Evolutionary conservation across 1,140 invertebrate species (phyloP).

Genomic region (Gerris buenoi): DNA sequence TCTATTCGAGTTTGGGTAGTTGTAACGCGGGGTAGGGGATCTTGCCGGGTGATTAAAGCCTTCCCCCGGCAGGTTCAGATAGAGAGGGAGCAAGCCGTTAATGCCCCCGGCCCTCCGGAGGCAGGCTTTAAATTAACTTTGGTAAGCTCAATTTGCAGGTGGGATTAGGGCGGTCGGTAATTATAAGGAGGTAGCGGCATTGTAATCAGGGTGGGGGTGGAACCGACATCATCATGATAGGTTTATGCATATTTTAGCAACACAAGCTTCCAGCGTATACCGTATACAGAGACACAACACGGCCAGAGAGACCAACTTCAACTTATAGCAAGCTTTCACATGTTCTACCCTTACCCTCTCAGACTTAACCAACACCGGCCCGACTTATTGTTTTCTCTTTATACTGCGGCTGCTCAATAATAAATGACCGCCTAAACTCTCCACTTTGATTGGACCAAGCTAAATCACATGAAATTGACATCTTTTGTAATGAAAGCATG

Average conservation of each 20-base stretch:
- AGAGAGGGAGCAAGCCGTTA: not conserved
- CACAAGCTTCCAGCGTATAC: not conserved
- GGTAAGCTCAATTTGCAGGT: not conserved
- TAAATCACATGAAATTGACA: no score
- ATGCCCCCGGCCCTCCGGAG: not conserved
- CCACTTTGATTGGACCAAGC: no score
- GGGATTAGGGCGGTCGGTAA: not conserved
- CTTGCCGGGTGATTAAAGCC: not conserved
- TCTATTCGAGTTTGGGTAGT: not conserved
- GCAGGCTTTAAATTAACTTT: not conserved
- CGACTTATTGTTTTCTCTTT: no score
- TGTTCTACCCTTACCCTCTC: no score
- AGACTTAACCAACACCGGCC: no score
- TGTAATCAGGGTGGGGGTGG: not conserved
- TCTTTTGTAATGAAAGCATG: no score
- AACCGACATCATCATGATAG: not conserved
- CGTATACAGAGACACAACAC: not conserved
- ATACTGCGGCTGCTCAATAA: no score
- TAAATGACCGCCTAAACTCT: no score
- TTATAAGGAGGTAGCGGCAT: not conserved
- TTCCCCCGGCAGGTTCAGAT: not conserved
- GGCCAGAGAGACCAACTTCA: not conserved
- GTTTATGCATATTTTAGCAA: not conserved
- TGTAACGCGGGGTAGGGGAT: not conserved
- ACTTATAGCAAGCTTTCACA: no score